Evolutionary conservation across 1,140 invertebrate genomes (phyloP).

Genomic region (Phymastichus coffea): DNA sequence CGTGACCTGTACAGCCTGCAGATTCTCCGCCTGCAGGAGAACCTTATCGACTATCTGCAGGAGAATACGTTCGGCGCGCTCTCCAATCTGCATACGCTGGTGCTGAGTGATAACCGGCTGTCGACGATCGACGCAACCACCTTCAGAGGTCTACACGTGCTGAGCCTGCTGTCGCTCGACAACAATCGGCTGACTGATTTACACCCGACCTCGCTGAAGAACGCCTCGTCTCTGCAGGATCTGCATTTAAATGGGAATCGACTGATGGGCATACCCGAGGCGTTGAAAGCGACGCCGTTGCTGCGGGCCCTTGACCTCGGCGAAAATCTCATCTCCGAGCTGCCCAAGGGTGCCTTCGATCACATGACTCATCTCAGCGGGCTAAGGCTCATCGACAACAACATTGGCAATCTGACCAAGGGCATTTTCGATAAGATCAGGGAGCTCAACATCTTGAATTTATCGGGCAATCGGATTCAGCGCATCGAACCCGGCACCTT

Average conservation of each 20-base stretch:
- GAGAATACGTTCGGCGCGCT: conserved; percentile 81
- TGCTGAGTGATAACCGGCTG: conserved; percentile 83
- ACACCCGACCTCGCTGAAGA: conserved; percentile 77
- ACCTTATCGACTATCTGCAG: conserved; percentile 76
- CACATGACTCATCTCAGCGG: conserved; percentile 79
- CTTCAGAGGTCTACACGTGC: conserved; percentile 74
- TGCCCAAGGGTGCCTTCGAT: conserved; percentile 80
- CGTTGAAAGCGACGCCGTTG: conserved; percentile 75
- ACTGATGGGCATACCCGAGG: conserved; percentile 78
- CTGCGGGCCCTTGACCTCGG: conserved; percentile 85
- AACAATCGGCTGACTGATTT: conserved; percentile 79
- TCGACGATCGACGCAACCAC: conserved; percentile 75
- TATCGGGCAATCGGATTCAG: conserved; percentile 84
- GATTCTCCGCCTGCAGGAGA: conserved; percentile 79
- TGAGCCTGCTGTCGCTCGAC: conserved; percentile 79
- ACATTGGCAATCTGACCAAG: conserved; percentile 81
- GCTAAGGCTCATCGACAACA: conserved; percentile 82
- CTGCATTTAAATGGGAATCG: conserved; percentile 88
- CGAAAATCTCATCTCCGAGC: conserved; percentile 82
- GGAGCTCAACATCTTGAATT: conserved; percentile 82
- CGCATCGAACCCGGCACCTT: conserved; percentile 83
- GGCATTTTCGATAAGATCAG: conserved; percentile 82
- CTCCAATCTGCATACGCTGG: conserved; percentile 79
- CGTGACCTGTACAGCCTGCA: conserved; percentile 79
- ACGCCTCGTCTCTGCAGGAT: conserved; percentile 81